Conservation (phyloP, 2,888 invertebrate genomes). For the Cordilura impudica region DNA sequence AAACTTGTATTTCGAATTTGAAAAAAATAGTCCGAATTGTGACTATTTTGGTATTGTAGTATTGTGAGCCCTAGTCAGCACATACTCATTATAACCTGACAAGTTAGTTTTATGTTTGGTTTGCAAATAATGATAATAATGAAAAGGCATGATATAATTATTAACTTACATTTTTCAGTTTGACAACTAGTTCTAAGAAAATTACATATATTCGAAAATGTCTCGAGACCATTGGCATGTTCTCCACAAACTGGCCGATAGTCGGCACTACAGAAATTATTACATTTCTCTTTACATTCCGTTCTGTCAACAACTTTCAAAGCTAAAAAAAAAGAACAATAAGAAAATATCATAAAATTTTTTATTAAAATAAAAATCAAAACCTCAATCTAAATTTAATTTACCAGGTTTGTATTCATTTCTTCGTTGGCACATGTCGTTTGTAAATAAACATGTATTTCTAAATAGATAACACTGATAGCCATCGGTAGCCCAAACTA, state of each 20-base stretch:
- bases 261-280: neutral
- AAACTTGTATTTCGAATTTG: too few relatives aligned
- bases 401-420: conserved; percentile 22
- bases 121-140: too few relatives aligned
- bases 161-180: conserved; percentile 41
- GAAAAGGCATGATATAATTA: too few relatives aligned
- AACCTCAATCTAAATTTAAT: neutral
- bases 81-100: too few relatives aligned
- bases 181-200: conserved; percentile 37
- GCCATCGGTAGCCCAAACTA: conserved; percentile 33
- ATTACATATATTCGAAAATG: conserved; percentile 35
- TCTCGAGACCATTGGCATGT: conserved; percentile 11
- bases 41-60: too few relatives aligned
- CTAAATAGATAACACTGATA: conserved; percentile 40
- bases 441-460: conserved; percentile 39
- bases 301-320: neutral
- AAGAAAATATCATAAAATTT: neutral
- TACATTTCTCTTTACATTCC: conserved; percentile 31
- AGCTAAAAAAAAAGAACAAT: neutral
- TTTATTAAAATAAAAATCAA: neutral
- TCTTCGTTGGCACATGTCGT: conserved; percentile 33
- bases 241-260: conserved; percentile 41
- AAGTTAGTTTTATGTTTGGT: too few relatives aligned
- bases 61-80: too few relatives aligned
- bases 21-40: too few relatives aligned